Evolutionary conservation across 2,888 invertebrate species (phyloP), one percentile per base, ranked within the genome.

Genomic region (Caenorhabditis zanzibari): DNA sequence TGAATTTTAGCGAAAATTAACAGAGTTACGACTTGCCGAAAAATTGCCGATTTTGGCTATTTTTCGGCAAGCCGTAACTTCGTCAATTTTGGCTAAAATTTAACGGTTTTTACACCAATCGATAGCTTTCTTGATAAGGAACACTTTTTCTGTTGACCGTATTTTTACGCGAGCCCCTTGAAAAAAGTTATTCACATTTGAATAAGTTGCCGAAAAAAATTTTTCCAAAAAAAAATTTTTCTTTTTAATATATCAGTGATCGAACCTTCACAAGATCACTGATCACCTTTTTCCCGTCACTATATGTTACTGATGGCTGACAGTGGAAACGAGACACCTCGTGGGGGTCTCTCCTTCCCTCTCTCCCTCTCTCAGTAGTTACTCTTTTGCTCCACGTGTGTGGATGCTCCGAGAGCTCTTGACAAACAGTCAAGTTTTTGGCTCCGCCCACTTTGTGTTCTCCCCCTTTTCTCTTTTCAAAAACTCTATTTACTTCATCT

Each of bases 241-340:
- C n/a, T 4, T 32, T 6, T 32, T 7, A 6, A 4, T 47, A 19
- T 47, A 12, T 41, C 44, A 26, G 41, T 52, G 10, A 52, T 38
- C 66, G 75, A 75, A 66, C 66, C 44, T 66, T 16, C 61, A 68
- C n/a, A 1, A 71, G 69, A 77, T 77, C 77, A 77, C 59, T 77
- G 77, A 77, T 77, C 77, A 77, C 58, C 12, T 4, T 24, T 52
- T 10, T 24, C 32, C 47, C 66, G 52, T 52, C 66, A 66, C 38
- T 12, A n/a, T 7, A 38, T 38, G 38, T 38, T 38, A 38, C 38
- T 38, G 38, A 38, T 38, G 38, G 12, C 10, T 52, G 32, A n/a
- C 35, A 35, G n/a, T 22, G 32, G 77, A 77, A 77, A 71, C 49
- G 77, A 77, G 77, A 77, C 77, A 77, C 77, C 77, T 69, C 77